Evolutionary conservation across 2,113 vertebrate genomes (phyloP), one percentile per base, ranked within the genome.

Genomic region (Motacilla tschutschensis): DNA sequence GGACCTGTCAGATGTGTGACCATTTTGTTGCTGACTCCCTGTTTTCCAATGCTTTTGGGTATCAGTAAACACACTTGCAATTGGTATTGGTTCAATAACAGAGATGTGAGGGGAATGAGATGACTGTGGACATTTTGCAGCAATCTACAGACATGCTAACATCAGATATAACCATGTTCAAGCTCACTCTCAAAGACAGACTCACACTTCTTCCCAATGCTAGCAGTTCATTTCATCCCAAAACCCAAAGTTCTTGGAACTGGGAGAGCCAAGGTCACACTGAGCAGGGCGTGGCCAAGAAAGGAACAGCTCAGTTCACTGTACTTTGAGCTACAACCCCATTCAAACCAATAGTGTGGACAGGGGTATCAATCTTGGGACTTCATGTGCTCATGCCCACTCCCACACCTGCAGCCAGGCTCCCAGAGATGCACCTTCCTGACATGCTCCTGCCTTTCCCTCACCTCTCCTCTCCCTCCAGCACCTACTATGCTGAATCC

Each of bases 371-470:
- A 31, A 22, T 5, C 28, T 33, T 12, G 10, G 29, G 17, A 41
- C 8, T 44, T 31, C 21, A 33, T 0, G 0, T 15, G 21, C 17
- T 63, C 14, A 15, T 29, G 9, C 4, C 22, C 20, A 8, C 33
- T 75, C 51, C 17, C 59, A 69, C 28, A 25, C 4, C 20, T 43
- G 60, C 47, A 80, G 36, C 7, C 38, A 29, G 18, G 29, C 12
- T 79, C 13, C 8, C 33, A 60, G 36, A 63, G 5, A 33, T 4
- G 1, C 20, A 81, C 5, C 6, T 65, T 35, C 17, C 15, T 60
- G 10, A 48, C 0, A 0, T 35, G 7, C 9, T 73, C 31, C 55
- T 48, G 17, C 19, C 51, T 77, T 79, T 60, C 12, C 22, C 12
- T 43, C 7, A 38, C 18, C 19, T 46, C n/a, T 35, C 3, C 48